Evolutionary conservation across 2,113 vertebrate genomes (phyloP), one percentile per base, ranked within the genome.

Genomic region (Haemorhous mexicanus): DNA sequence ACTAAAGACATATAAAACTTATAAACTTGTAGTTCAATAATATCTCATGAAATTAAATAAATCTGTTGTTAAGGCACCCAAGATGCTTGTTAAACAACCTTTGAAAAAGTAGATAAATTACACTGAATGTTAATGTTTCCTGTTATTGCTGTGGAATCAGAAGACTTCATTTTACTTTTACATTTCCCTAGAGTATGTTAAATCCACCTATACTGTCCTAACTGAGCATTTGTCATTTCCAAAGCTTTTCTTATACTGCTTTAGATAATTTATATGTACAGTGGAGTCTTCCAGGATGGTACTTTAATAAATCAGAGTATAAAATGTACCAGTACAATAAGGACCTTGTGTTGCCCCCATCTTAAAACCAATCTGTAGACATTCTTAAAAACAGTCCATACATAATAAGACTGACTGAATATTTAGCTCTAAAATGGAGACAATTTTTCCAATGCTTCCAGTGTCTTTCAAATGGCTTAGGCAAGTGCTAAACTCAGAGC

Each of bases 141-240:
- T 12, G 7, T 94, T 97, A 90, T 64, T 70, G 26, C n/a, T 79
- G 53, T 47, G 76, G 93, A 95, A 96, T 96, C 79, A 91, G 75
- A 95, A 96, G 64, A 81, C 68, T 93, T 97, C 27, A 91, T 95
- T 92, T 95, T 95, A 89, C 63, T 92, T 87, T 95, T 92, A 93
- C 3, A 2, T 90, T 97, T 12, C 96, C 47, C 81, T 94, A 37
- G 87, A 89, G 73, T 86, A 83, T 76, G 76, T 78, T 97, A 96
- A 97, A 96, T 93, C 55, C 85, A 96, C 11, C 63, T 89, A 59
- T 78, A 82, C 58, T 93, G 53, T 93, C 78, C 76, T 95, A 37
- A 72, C 35, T 1, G n/a, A 91, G 53, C 73, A 73, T 79, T 92
- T 80, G 43, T 90, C 17, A 80, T 74, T 93, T 93, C 35, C 23